These are phyloP conservation scores for Lochmaea capreae DNA, from an alignment of 2,888 invertebrate species.

Conservation along the genomic window DNA sequence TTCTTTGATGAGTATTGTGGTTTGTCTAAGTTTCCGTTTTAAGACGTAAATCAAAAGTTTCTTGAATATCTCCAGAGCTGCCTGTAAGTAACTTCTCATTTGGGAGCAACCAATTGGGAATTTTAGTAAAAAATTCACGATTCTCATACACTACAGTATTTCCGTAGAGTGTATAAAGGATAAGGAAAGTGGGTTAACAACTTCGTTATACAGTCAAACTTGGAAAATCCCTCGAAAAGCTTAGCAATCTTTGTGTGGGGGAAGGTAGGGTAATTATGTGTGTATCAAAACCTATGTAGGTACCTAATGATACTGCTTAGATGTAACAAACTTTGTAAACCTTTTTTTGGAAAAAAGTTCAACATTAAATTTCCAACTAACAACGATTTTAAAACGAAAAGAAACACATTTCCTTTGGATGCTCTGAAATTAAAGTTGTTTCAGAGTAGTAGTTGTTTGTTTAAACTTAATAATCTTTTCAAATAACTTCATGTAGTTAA, in stretches of 20 bases:
- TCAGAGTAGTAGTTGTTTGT: too few relatives aligned
- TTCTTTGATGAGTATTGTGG: not conserved
- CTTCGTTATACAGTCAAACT: slow-evolving; percentile 24
- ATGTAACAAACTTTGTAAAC: not conserved
- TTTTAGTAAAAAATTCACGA: slow-evolving; percentile 34
- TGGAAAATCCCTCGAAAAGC: slow-evolving; percentile 16
- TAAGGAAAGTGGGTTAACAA: slow-evolving; percentile 22
- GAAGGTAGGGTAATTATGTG: not conserved
- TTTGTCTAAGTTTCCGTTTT: not conserved
- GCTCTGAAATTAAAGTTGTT: too few relatives aligned
- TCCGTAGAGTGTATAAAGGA: slow-evolving; percentile 18
- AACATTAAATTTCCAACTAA: not conserved
- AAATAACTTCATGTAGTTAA: too few relatives aligned
- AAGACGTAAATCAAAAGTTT: slow-evolving; percentile 11
- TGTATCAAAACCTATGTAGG: not conserved
- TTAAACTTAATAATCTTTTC: too few relatives aligned
- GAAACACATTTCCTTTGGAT: too few relatives aligned
- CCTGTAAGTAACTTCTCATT: slow-evolving; percentile 20
- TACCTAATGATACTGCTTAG: not conserved
- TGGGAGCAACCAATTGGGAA: slow-evolving; percentile 27
- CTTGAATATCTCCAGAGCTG: not conserved
- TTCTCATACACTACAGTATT: slow-evolving; percentile 13
- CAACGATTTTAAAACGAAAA: too few relatives aligned
- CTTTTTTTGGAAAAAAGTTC: not conserved
- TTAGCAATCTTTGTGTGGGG: not conserved